These are phyloP conservation scores for Cassiopea andromeda DNA, from an alignment of 30 jellyfish, hydroid and myxozoan species.

Conservation along the genomic window DNA sequence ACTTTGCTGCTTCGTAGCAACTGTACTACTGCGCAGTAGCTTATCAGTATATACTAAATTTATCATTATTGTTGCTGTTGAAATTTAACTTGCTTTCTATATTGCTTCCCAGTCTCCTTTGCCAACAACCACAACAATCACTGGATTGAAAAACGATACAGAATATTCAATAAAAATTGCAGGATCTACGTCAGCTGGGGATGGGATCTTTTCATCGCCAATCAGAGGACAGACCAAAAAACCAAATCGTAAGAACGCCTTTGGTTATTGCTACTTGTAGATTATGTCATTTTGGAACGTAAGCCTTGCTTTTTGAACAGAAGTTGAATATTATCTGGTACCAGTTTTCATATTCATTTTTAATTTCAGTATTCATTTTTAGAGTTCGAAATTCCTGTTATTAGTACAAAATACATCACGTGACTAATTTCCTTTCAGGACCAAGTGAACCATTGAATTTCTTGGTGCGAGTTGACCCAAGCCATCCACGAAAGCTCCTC, in stretches of 20 bases:
- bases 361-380: no score
- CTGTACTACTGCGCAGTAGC: no score
- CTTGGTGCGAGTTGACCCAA: conserved; percentile 47
- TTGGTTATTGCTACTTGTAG: not conserved
- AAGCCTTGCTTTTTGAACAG: no score
- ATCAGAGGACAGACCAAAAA: conserved; percentile 52
- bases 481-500: conserved; percentile 67
- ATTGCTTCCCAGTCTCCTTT: not conserved
- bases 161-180: conserved; percentile 54
- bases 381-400: no score
- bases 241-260: not conserved
- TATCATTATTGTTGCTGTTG: no score
- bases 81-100: no score
- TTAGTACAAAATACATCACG: no score
- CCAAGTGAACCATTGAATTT: conserved; percentile 80
- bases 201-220: conserved; percentile 60
- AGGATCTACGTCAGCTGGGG: conserved; percentile 67
- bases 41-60: no score
- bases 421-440: not conserved
- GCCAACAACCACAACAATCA: conserved; percentile 2
- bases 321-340: no score
- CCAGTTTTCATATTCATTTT: no score
- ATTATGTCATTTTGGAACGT: no score
- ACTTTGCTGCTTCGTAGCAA: no score
- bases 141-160: conserved; percentile 49